Evolutionary conservation across 2,113 vertebrate genomes (phyloP), one percentile per base, ranked within the genome.

Genomic region (Monopterus albus): DNA sequence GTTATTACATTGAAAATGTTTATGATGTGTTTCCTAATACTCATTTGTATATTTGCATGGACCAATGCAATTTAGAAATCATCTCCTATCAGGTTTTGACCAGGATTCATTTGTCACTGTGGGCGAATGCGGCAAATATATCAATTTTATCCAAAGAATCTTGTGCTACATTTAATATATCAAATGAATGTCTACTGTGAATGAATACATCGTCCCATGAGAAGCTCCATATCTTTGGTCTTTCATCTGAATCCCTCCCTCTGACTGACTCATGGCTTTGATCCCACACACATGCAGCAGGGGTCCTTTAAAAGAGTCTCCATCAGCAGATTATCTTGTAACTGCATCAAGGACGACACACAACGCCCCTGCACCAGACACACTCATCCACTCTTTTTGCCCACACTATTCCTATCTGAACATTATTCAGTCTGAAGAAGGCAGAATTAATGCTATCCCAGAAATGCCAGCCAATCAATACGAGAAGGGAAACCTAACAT

Each of bases 271-370:
- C n/a, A 0, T 4, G 20, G 45, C 61, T 81, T 67, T 71, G 64
- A 75, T 77, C 52, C 53, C 57, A 7, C 60, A 28, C 28, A 43
- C 20, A 43, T 64, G 68, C 39, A 42, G 43, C 35, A 15, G 43
- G 26, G 31, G 28, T 40, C 51, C 61, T 81, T 59, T 49, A 43
- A 11, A 40, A 15, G 42, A 73, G 53, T 62, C 73, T 69, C 43
- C 8, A 71, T 72, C 63, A 45, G 39, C 40, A 78, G 81, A 84
- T 89, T 84, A 79, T 80, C 13, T 77, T 17, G 20, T 50, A 69
- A 71, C 60, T 40, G 60, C 55, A 84, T 72, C 63, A 67, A 79
- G 61, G 31, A 52, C 43, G 25, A 68, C 49, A 58, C 29, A 49
- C 38, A 69, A 52, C 60, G 71, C 78, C 75, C 50, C 43, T 29